These are phyloP conservation scores for Drosophila falleni DNA, from an alignment of 2,888 invertebrate genomes.

Conservation along the genomic window DNA sequence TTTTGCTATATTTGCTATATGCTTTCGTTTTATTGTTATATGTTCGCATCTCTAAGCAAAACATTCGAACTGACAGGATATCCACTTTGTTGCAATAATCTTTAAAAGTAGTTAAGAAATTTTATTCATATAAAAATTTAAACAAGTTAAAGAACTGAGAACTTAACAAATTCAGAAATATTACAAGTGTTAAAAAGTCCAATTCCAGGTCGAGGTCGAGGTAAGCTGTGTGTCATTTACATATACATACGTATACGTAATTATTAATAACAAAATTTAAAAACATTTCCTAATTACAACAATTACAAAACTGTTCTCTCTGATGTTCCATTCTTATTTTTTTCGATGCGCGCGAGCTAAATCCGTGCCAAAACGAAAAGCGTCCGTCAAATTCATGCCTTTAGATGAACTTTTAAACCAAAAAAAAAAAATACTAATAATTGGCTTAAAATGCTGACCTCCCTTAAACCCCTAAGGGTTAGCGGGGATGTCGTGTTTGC, in stretches of 20 bases:
- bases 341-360: conserved; percentile 65
- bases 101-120: conserved; percentile 8
- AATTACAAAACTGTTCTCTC: conserved; percentile 39
- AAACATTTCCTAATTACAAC: conserved; percentile 1
- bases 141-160: conserved; percentile 18
- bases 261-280: conserved; percentile 17
- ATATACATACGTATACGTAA: conserved; percentile 5
- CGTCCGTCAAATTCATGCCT: conserved; percentile 85
- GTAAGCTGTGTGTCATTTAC: conserved; percentile 59
- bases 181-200: conserved; percentile 9
- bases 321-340: conserved; percentile 46
- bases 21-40: conserved; percentile 58
- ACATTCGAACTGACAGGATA: conserved; percentile 34
- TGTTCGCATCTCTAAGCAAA: conserved; percentile 51
- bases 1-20: conserved; percentile 14
- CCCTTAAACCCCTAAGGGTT: neutral
- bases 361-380: conserved; percentile 85
- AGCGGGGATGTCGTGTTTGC: conserved; percentile 16
- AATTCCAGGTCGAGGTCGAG: conserved; percentile 41
- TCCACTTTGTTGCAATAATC: conserved; percentile 11
- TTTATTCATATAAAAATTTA: neutral
- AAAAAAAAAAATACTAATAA: conserved; percentile 44
- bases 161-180: neutral
- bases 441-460: conserved; percentile 20
- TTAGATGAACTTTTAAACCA: conserved; percentile 84